Evolutionary conservation across 2,888 invertebrate genomes (phyloP), one percentile per base, ranked within the genome.

Genomic region (Erannis defoliaria): DNA sequence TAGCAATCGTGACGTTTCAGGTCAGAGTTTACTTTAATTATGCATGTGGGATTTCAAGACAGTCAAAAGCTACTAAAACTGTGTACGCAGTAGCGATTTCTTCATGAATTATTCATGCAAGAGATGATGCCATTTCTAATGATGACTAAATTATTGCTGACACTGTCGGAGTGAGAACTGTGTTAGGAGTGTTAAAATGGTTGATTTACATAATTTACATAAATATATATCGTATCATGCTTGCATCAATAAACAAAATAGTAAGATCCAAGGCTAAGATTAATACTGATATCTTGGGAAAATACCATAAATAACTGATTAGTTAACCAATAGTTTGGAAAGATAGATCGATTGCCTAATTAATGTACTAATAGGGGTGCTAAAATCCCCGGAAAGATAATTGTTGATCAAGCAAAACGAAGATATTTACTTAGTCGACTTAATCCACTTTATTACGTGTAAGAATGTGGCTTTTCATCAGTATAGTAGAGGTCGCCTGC

Each of bases 1-100:
- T 67, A 61, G 48, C 58, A 19, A 61, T 37, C 53, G 50, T 64
- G 50, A 48, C 50, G 21, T 16, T 26, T 33, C 21, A 37, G 60
- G 68, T 64, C 60, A 62, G 49, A 62, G 61, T 49, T 60, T 59
- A 53, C 42, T 62, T 35, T 55, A 50, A 55, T 45, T 55, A 59
- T 55, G 50, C 51, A 63, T 26, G 31, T 46, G 16, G 19, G 37
- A 56, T 53, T 53, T 42, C 45, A 45, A 37, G 57, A 54, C 49
- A 43, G 37, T 49, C 12, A 53, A 55, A 31, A 31, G 18, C 23
- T 37, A 40, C 48, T 42, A 26, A 51, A 62, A 37, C 14, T 19
- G 23, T 23, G 6, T 54, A 33, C 46, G 35, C 62, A 31, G 67
- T 62, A 64, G 63, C 64, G 19, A 53, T 33, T 49, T 37, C 31